Evolutionary conservation across 2,797 vertebrate genomes (phyloP).

Genomic region (Diplodus sargus): DNA sequence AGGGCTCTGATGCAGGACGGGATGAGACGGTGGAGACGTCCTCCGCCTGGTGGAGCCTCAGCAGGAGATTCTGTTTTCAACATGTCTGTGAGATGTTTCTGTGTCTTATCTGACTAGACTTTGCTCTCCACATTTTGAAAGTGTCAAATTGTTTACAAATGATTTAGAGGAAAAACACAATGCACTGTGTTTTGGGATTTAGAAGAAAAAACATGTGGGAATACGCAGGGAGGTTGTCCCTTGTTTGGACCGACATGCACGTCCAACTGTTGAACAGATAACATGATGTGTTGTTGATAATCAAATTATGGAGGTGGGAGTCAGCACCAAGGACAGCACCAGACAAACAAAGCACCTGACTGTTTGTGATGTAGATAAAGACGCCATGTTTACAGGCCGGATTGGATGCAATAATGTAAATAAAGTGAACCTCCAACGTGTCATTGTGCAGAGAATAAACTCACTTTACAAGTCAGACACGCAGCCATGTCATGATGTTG

Average conservation of each 20-base stretch:
- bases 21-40: background rate
- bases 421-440: background rate
- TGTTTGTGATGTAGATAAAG: background rate
- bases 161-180: background rate
- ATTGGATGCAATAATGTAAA: slow-evolving; percentile 29
- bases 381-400: background rate
- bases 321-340: slow-evolving; percentile 77
- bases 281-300: slow-evolving; percentile 18
- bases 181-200: slow-evolving; percentile 6
- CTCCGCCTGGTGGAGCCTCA: slow-evolving; percentile 1
- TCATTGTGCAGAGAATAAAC: slow-evolving; percentile 21
- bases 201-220: background rate
- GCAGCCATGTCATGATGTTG: background rate
- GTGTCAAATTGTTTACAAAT: slow-evolving; percentile 53
- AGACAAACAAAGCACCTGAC: slow-evolving; percentile 50
- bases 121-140: slow-evolving; percentile 22
- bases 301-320: slow-evolving; percentile 9
- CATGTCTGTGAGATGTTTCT: slow-evolving; percentile 32
- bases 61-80: slow-evolving; percentile 1
- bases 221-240: background rate
- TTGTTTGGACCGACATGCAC: background rate
- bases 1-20: background rate
- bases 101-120: slow-evolving; percentile 31
- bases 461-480: background rate
- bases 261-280: slow-evolving; percentile 11